Percentiles rank a stretch among this genome's conserved stretches.
Conservation (phyloP, 2,113 vertebrate genomes). For the Silurus meridionalis region DNA sequence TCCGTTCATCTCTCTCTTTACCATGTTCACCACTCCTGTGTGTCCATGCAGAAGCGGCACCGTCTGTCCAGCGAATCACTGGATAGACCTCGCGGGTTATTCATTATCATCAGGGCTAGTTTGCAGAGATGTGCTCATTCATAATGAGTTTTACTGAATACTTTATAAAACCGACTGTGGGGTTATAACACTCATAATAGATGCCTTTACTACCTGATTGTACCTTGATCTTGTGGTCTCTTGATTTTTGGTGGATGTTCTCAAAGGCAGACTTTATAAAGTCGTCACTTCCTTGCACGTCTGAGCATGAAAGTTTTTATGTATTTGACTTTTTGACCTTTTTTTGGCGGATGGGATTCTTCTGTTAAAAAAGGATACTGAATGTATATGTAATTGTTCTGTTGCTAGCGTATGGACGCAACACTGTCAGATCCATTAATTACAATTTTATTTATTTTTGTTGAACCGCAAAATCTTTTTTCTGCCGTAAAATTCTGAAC, state of each 20-base stretch:
- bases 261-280: background rate
- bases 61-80: background rate
- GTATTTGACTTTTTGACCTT: background rate
- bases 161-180: background rate
- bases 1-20: background rate
- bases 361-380: background rate
- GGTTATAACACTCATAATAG: constrained; percentile 7
- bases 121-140: background rate
- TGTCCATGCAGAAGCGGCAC: background rate
- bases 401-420: background rate
- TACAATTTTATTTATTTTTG: background rate
- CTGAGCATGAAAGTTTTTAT: constrained; percentile 24
- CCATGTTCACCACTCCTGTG: background rate
- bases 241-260: constrained; percentile 35
- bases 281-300: constrained; percentile 29
- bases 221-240: background rate
- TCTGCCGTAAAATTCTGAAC: background rate
- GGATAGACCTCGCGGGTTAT: background rate
- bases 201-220: constrained; percentile 27
- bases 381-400: constrained; percentile 3
- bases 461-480: background rate
- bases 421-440: background rate
- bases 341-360: background rate
- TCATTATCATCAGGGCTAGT: background rate
- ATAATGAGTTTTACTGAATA: background rate